Evolutionary conservation across 2,797 vertebrate genomes (phyloP).

Genomic region (Kryptopterus vitreolus): DNA sequence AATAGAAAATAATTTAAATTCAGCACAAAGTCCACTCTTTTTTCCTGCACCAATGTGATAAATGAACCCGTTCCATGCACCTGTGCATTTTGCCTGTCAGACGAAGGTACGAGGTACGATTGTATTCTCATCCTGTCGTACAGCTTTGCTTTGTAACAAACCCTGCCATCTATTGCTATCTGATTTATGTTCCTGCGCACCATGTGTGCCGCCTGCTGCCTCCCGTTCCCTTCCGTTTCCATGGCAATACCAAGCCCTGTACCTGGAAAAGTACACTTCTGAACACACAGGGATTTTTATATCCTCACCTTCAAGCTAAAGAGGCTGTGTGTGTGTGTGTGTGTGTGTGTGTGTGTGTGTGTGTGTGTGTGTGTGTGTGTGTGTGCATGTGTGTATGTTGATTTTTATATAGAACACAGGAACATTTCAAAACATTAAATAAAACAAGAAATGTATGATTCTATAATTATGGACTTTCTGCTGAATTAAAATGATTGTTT

Average conservation of each 20-base stretch:
- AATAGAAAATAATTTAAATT: not conserved
- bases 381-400: too few relatives aligned
- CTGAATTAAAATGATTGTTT: too few relatives aligned
- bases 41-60: not conserved
- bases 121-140: not conserved
- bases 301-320: slow-evolving; percentile 64
- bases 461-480: too few relatives aligned
- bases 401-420: too few relatives aligned
- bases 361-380: too few relatives aligned
- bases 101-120: not conserved
- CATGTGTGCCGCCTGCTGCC: slow-evolving; percentile 25
- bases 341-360: too few relatives aligned
- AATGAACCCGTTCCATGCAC: not conserved
- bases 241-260: slow-evolving; percentile 80
- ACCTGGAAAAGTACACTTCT: slow-evolving; percentile 77
- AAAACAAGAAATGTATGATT: not conserved
- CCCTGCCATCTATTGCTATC: slow-evolving; percentile 1
- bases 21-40: not conserved
- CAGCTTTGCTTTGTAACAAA: slow-evolving; percentile 32
- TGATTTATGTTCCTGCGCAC: slow-evolving; percentile 38
- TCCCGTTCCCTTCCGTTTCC: slow-evolving; percentile 70
- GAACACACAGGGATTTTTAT: slow-evolving; percentile 69
- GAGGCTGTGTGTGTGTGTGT: slow-evolving; percentile 40
- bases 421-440: not conserved
- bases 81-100: not conserved